A percentile compares a stretch with the other conserved stretches of the same genome.
These are phyloP conservation scores for Fopius arisanus DNA, from an alignment of 1,140 invertebrate species.

Conservation along the genomic window DNA sequence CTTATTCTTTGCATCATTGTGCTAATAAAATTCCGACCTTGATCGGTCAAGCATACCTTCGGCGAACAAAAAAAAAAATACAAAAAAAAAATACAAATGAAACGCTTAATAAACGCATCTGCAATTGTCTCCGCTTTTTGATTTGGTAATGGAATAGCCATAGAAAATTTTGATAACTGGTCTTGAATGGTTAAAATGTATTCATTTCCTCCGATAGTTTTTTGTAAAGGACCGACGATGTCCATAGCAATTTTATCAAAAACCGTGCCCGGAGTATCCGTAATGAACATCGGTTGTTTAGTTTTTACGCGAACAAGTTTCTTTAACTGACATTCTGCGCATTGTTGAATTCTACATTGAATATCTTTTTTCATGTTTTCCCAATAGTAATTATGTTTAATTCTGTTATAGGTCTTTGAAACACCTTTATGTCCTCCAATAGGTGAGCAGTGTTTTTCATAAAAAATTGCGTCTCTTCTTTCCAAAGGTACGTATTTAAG, in stretches of 20 bases:
- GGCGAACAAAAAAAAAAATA: too few species aligned
- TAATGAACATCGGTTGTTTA: neutral
- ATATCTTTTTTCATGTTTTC: neutral
- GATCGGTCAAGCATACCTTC: constrained; percentile 40
- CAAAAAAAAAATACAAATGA: constrained; percentile 44
- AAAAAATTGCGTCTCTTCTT: too few species aligned
- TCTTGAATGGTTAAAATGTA: constrained; percentile 46
- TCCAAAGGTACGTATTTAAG: too few species aligned
- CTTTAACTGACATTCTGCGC: neutral
- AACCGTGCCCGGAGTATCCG: neutral
- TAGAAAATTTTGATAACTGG: constrained; percentile 42
- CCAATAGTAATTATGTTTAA: neutral
- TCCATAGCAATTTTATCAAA: neutral
- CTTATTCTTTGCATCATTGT: constrained; percentile 37
- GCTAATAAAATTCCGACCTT: constrained; percentile 38
- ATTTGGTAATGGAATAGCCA: constrained; percentile 31
- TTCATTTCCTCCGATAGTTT: constrained; percentile 34
- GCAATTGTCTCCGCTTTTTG: constrained; percentile 36
- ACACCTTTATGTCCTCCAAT: constrained; percentile 3
- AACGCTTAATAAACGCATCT: constrained; percentile 35
- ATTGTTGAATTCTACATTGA: neutral
- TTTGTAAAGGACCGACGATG: neutral
- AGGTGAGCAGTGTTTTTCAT: too few species aligned
- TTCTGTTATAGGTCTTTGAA: neutral
- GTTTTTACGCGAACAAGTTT: neutral